Base-by-base conservation (phyloP, 1,140 invertebrate genomes). In the Aphidius ervi region DNA sequence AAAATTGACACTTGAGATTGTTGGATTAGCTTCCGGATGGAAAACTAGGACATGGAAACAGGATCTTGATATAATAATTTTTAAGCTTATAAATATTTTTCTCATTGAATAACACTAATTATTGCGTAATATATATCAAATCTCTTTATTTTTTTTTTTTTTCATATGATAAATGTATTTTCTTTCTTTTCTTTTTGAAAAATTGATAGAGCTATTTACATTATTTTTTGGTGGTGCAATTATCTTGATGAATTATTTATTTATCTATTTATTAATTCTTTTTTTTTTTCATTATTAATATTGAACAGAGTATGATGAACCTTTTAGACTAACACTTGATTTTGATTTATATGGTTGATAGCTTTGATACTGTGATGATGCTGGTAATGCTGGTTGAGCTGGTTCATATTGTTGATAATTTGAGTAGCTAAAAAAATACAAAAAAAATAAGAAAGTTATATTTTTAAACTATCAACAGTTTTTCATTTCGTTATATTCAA, bases 261-360 rank as follows among this genome's bases (percentile, higher is more conserved):
- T 10, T n/a, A n/a, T 48, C 46, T 48, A 10, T 48, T 40, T 48
- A 10, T 48, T 40, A 4, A 3, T 40, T 39, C 4, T 53, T 53
- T 20, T 53, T 56, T n/a, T 56, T 43, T 42, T 50, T 63, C 65
- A 70, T 70, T 68, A 65, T 56, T 65, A 83, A 70, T 90, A 91
- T 66, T 84, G 83, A 49, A 90, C 84, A 20, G 83, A 82, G 71
- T 90, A 91, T 10, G 88, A 88, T 23, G 87, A 20, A 23, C 40
- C 20, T 7, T 58, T 88, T 9, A 70, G 37, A 40, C 58, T 68
- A 50, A 82, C 82, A 68, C 77, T 68, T 58, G 69, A 54, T 60
- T 64, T 58, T 40, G 62, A 58, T 67, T 55, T 62, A 48, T 72
- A 69, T 55, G 71, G 73, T 58, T 74, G 76, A 67, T 74, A 76